Conservation (phyloP, 2,797 vertebrate genomes). For the Acanthurus lineatus region DNA sequence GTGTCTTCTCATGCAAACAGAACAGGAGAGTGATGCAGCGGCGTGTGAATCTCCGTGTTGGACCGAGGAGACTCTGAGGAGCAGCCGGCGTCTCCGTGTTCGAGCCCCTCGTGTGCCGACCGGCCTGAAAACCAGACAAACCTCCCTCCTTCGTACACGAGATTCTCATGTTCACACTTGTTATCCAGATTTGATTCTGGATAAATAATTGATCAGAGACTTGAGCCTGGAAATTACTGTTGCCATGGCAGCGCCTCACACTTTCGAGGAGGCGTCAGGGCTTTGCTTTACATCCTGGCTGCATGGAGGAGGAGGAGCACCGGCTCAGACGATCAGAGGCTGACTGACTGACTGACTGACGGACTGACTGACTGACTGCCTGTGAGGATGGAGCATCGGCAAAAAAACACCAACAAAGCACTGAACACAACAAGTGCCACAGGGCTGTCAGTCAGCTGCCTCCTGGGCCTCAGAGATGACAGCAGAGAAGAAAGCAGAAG, state of each 20-base stretch:
- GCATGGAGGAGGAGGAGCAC: conserved; percentile 15
- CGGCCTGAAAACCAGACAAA: conserved; percentile 3
- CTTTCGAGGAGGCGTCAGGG: conserved; percentile 63
- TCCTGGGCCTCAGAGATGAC: conserved; percentile 48
- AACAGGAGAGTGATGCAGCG: too few species aligned
- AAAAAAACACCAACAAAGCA: conserved; percentile 48
- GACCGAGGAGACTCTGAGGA: not conserved
- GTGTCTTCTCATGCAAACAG: too few species aligned
- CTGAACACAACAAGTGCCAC: conserved; percentile 43
- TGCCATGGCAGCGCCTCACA: conserved; percentile 77
- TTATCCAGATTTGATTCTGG: conserved; percentile 66
- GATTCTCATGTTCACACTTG: conserved; percentile 35
- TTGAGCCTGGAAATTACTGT: conserved; percentile 79
- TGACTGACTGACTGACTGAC: conserved; percentile 4
- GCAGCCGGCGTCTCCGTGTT: not conserved
- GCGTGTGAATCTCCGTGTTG: too few species aligned
- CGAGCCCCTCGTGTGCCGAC: not conserved
- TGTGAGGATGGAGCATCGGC: conserved; percentile 47
- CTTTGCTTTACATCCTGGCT: conserved; percentile 25
- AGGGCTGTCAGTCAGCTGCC: conserved; percentile 41
- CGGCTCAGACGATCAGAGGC: conserved; percentile 40
- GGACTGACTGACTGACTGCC: conserved; percentile 34
- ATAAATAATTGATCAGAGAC: conserved; percentile 77
- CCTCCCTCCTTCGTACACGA: conserved; percentile 24
- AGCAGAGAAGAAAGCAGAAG: conserved; percentile 14